Evolutionary conservation across 2,113 vertebrate species (phyloP), one percentile per base, ranked within the genome.

Genomic region (Aptenodytes patagonicus): DNA sequence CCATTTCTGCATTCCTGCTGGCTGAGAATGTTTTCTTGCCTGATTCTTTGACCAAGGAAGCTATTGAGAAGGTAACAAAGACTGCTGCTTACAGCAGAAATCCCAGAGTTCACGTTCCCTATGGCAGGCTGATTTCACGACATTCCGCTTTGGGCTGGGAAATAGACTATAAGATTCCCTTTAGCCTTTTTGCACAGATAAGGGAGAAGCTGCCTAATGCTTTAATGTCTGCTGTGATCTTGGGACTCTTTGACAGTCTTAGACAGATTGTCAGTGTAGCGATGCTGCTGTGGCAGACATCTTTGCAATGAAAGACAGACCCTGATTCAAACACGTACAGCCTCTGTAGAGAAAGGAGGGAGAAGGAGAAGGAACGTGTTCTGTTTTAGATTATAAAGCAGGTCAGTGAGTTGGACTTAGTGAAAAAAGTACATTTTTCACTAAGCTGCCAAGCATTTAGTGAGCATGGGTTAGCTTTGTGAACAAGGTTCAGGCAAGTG

Each of bases 1-100:
- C 98, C 29, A 95, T 98, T 92, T 99, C 99, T 89, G 97, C 98
- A 36, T 98, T 99, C 75, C 97, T 99, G 46, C 98, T 99, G 14
- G 98, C 98, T 4, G 98, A 99, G 94, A 99, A 98, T 65, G 52
- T 99, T 92, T 79, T 80, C 46, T 96, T 99, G 91, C 98, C 99
- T 6, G 96, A 97, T 20, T 65, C 95, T 22, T 97, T 99, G 93
- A 97, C 98, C 58, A 98, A 95, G 92, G 98, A 99, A 93, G 96
- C 97, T 4, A 54, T 99, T 89, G 98, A 98, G 76, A 99, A 99
- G 98, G 99, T 99, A 98, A 96, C 61, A 55, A 61, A 32, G n/a
- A 52, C 46, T 72, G 18, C 77, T 82, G 66, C 20, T 76, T 89
- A 17, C 32, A n/a, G 49, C 40, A 85, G 34, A 90, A 70, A 62